Percentiles rank a stretch among this genome's conserved stretches.
Evolutionary conservation across 1,140 invertebrate genomes (phyloP).

Genomic region (Megalopta genalis): DNA sequence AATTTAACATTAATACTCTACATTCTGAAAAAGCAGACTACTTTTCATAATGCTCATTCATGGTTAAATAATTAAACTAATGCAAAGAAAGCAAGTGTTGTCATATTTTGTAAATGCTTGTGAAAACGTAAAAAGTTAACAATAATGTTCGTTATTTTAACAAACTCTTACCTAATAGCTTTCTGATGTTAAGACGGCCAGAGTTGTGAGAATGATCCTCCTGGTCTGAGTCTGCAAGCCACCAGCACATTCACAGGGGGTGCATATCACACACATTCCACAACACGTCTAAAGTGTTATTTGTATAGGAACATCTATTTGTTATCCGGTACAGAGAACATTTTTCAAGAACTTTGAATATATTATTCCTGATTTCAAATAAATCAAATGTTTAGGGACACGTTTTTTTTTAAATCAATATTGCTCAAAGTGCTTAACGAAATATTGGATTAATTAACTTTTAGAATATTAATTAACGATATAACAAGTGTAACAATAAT

Average conservation of each 20-base stretch:
- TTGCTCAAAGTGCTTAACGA: not conserved
- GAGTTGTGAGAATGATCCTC: slow-evolving; percentile 79
- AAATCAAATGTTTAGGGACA: no score
- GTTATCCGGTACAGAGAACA: slow-evolving; percentile 19
- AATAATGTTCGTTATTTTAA: slow-evolving; percentile 24
- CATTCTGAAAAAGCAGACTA: slow-evolving; percentile 17
- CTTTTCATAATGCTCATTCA: slow-evolving; percentile 8
- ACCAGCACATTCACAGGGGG: slow-evolving; percentile 79
- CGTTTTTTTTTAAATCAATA: not conserved
- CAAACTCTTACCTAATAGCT: slow-evolving; percentile 78
- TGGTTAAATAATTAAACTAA: slow-evolving; percentile 17
- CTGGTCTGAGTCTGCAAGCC: slow-evolving; percentile 81
- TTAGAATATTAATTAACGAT: not conserved
- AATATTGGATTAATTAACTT: not conserved
- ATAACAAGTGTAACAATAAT: not conserved
- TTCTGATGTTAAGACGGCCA: slow-evolving; percentile 78
- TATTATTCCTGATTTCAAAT: no score
- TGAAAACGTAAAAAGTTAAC: slow-evolving; percentile 17
- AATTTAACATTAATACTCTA: slow-evolving; percentile 15
- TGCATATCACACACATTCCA: slow-evolving; percentile 79
- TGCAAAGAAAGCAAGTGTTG: slow-evolving; percentile 34
- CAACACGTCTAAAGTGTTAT: slow-evolving; percentile 77
- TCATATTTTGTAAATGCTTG: slow-evolving; percentile 28
- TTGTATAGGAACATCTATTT: slow-evolving; percentile 61
- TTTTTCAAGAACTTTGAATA: slow-evolving; percentile 1